A percentile compares a stretch with the other conserved stretches of the same genome.
These are phyloP conservation scores for Semotilus atromaculatus DNA, from an alignment of 2,797 vertebrate genomes.

Conservation along the genomic window DNA sequence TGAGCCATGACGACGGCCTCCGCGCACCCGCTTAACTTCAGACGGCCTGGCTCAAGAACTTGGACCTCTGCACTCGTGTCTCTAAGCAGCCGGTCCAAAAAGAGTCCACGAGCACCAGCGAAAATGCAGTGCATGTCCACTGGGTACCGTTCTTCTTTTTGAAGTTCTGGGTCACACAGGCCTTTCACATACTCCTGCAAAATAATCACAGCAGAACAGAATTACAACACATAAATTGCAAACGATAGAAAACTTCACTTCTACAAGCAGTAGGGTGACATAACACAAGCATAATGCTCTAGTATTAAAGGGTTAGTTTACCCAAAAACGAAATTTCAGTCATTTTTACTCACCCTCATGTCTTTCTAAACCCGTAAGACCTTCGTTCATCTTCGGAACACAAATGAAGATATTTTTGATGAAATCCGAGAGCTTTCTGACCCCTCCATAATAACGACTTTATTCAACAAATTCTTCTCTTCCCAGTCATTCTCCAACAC, in stretches of 20 bases:
- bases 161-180: constrained; percentile 93
- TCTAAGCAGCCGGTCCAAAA: constrained; percentile 88
- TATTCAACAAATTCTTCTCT: too few relatives aligned
- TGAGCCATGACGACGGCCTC: constrained; percentile 97
- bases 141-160: constrained; percentile 89
- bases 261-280: neutral
- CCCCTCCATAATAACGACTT: too few relatives aligned
- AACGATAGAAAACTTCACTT: neutral
- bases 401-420: too few relatives aligned
- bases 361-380: too few relatives aligned
- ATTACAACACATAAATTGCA: constrained; percentile 14
- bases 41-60: constrained; percentile 84
- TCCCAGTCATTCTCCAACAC: too few relatives aligned
- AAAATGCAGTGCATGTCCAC: constrained; percentile 99
- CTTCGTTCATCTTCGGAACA: too few relatives aligned
- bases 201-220: constrained; percentile 18
- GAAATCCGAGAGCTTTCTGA: too few relatives aligned
- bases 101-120: constrained; percentile 87
- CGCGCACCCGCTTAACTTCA: constrained; percentile 83
- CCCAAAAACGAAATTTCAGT: too few relatives aligned
- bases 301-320: neutral
- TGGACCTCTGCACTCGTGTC: constrained; percentile 93
- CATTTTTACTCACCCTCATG: too few relatives aligned
- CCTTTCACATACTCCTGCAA: constrained; percentile 93
- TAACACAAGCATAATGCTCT: neutral